phyloP scores from a whole-genome alignment of 2,113 vertebrate genomes.

The Bolborhynchus lineola region DNA sequence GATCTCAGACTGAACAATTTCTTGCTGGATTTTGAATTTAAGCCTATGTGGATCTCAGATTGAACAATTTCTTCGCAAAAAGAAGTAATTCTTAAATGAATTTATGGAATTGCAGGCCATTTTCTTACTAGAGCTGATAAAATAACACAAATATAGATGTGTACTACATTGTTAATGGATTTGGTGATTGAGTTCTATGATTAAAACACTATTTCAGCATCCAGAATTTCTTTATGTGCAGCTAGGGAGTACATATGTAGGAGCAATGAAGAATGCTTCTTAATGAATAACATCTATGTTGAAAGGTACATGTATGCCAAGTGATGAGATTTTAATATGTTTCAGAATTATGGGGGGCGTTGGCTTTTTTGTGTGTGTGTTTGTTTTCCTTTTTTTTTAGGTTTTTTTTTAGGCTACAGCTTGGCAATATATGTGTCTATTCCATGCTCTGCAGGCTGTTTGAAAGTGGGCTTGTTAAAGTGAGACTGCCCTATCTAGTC shows the following conservation, averaged over 20 bases:
- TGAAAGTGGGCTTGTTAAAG: background rate
- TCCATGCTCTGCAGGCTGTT: background rate
- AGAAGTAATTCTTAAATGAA: background rate
- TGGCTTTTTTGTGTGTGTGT: too few relatives aligned
- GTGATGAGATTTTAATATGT: background rate
- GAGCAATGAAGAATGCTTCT: background rate
- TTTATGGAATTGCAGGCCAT: background rate
- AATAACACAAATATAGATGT: background rate
- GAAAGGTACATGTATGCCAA: background rate
- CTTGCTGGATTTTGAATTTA: background rate
- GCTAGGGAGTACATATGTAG: fast-evolving
- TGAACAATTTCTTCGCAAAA: background rate
- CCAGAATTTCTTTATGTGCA: background rate
- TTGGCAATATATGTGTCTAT: background rate
- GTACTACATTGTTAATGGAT: fast-evolving
- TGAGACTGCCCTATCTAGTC: background rate
- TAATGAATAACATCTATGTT: background rate
- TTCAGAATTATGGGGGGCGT: background rate
- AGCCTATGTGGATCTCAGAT: background rate
- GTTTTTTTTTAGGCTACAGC: background rate
- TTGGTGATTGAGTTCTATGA: background rate
- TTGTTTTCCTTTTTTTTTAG: too few relatives aligned
- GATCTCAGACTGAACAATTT: background rate
- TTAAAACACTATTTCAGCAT: background rate
- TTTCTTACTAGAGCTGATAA: background rate